Evolutionary conservation across 1,140 invertebrate genomes (phyloP), one percentile per base, ranked within the genome.

Genomic region (Galleria mellonella): DNA sequence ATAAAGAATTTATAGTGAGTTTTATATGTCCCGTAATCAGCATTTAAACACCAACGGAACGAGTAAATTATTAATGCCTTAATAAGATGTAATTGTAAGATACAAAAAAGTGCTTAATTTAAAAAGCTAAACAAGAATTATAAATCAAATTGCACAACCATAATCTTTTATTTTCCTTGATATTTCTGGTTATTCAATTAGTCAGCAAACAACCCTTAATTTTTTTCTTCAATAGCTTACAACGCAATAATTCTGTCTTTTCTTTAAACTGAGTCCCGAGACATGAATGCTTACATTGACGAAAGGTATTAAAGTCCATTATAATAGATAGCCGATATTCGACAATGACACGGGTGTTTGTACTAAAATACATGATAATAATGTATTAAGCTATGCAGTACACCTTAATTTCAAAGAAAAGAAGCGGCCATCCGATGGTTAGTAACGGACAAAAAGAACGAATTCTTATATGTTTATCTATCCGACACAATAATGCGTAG

Each of bases 1-100:
- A 78, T 70, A 67, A 63, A 62, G 41, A 77, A 76, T 67, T 72
- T 69, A 73, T 75, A 65, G 69, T 66, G 53, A 67, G 65, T 62
- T 69, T 74, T 63, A 68, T 66, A 57, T 35, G 42, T 39, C 49
- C 43, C 42, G 69, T 54, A 72, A 74, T 72, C 66, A 72, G 56
- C 52, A 51, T 62, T 62, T 62, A 66, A 67, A 62, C 55, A 49
- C 53, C 53, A 59, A 30, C 10, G 17, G 43, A 50, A 53, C 40
- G 35, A 10, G 38, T 52, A 47, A 58, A 59, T 57, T 68, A 51
- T 62, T 51, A 52, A 61, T 55, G 47, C 49, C 44, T 65, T 69
- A 72, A 75, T 69, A 58, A 72, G 61, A 45, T 33, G 44, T 46
- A 45, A 60, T 66, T 54, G 58, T 37, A 47, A n/a, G 38, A 32